Evolutionary conservation across 2,888 invertebrate species (phyloP).

Genomic region (Dexiosoma caninum): DNA sequence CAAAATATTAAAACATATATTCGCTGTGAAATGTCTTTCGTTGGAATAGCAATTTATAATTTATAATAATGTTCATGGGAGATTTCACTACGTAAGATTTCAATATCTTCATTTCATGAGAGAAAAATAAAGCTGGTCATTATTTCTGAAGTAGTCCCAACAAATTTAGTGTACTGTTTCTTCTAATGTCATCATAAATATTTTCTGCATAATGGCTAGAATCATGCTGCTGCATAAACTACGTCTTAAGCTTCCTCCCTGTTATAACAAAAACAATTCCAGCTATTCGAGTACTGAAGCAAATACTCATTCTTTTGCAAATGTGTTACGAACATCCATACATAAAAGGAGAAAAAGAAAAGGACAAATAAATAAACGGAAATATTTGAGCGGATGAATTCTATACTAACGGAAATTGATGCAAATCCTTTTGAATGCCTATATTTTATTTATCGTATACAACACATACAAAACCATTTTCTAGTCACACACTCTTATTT

Average conservation of each 20-base stretch:
- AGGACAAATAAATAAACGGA: slow-evolving; percentile 58
- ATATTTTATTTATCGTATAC: slow-evolving; percentile 39
- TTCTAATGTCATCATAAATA: background rate
- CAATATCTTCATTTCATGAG: too few relatives aligned
- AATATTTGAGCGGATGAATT: slow-evolving; percentile 58
- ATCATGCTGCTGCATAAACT: slow-evolving; percentile 38
- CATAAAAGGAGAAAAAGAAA: background rate
- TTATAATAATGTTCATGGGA: too few relatives aligned
- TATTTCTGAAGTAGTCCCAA: background rate
- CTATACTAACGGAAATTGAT: slow-evolving; percentile 64
- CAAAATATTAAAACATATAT: too few relatives aligned
- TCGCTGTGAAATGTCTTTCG: too few relatives aligned
- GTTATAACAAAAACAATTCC: background rate
- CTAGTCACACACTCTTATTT: background rate
- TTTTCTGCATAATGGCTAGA: background rate
- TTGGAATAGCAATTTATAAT: too few relatives aligned
- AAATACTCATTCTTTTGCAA: background rate
- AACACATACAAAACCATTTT: background rate
- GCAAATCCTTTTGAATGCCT: slow-evolving; percentile 58
- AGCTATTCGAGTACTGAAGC: background rate
- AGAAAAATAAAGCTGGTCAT: too few relatives aligned
- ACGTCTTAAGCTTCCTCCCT: slow-evolving; percentile 33
- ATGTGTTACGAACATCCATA: background rate
- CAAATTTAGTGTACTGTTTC: background rate
- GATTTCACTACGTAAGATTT: too few relatives aligned